Evolutionary conservation across 2,888 invertebrate species (phyloP).

Genomic region (Erebia aethiops): DNA sequence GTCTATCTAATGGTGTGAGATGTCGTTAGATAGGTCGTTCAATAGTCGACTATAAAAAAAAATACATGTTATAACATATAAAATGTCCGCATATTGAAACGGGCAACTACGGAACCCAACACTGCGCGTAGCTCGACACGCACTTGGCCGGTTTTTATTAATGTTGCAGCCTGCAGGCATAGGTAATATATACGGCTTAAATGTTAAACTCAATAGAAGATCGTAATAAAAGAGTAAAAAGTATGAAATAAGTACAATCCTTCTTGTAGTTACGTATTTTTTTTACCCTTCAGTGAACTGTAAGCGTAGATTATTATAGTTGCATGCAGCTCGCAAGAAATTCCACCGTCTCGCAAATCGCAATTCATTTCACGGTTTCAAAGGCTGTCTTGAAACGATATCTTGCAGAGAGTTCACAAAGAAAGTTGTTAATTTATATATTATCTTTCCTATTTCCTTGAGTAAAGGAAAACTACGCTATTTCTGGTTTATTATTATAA

Average conservation of each 20-base stretch:
- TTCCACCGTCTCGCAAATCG: not conserved
- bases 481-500: not conserved
- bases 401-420: slow-evolving; percentile 12
- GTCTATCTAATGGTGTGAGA: too few relatives aligned
- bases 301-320: not conserved
- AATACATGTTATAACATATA: too few relatives aligned
- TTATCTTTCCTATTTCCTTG: slow-evolving; percentile 6
- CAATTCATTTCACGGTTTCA: slow-evolving; percentile 10
- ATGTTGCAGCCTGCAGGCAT: too few relatives aligned
- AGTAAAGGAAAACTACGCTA: not conserved
- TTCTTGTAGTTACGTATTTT: not conserved
- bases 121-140: too few relatives aligned
- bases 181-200: too few relatives aligned
- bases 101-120: too few relatives aligned
- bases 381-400: slow-evolving; percentile 4
- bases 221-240: not conserved
- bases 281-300: not conserved
- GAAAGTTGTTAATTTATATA: slow-evolving; percentile 19
- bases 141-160: too few relatives aligned
- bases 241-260: not conserved
- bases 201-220: not conserved
- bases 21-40: too few relatives aligned
- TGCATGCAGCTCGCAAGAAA: slow-evolving; percentile 2
- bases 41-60: too few relatives aligned
- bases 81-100: too few relatives aligned